phyloP scores from a whole-genome alignment of 2,797 vertebrate genomes.

The Nasua narica region DNA sequence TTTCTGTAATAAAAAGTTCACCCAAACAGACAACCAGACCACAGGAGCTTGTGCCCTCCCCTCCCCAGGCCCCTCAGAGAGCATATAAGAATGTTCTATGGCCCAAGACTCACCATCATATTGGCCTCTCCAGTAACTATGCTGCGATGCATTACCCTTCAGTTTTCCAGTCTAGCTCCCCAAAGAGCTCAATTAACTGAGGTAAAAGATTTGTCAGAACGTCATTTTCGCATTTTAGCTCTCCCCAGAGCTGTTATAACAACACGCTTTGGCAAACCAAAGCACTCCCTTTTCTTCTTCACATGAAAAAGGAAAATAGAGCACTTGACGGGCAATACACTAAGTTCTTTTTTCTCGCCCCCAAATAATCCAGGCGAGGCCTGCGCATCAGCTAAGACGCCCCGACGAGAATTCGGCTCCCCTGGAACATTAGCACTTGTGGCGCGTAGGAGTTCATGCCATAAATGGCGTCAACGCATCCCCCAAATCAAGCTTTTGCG shows the following conservation, averaged over 20 bases:
- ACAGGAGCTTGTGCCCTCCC: background rate
- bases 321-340: background rate
- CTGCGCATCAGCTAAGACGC: background rate
- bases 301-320: conserved; percentile 31
- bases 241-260: background rate
- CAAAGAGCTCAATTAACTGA: background rate
- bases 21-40: background rate
- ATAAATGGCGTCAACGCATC: background rate
- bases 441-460: conserved; percentile 49
- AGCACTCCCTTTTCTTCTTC: background rate
- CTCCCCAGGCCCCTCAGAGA: background rate
- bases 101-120: background rate
- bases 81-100: background rate
- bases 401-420: background rate
- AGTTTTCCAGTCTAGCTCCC: background rate
- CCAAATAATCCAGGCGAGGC: conserved; percentile 9
- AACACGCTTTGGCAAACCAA: background rate
- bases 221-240: background rate
- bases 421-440: background rate
- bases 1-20: background rate
- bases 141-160: background rate
- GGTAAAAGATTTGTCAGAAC: background rate
- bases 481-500: conserved; percentile 60
- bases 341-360: background rate
- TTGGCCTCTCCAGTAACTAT: background rate